Evolutionary conservation across 1,140 invertebrate species (phyloP).

Genomic region (Metopolophium dirhodum): DNA sequence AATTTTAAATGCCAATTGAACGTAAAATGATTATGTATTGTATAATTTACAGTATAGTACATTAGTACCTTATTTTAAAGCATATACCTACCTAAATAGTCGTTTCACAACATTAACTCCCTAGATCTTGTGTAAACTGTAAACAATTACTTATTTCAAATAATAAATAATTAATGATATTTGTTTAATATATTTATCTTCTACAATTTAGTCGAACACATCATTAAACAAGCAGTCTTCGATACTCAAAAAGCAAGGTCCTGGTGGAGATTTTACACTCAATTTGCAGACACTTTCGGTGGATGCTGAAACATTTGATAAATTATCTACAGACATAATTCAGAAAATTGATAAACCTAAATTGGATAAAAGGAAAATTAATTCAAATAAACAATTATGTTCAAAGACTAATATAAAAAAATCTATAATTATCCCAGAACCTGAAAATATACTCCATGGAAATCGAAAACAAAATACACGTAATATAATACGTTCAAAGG

Average conservation of each 20-base stretch:
- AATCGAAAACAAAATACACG: neutral
- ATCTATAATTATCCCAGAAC: neutral
- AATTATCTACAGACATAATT: neutral
- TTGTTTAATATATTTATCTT: neutral
- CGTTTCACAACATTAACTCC: too few relatives aligned
- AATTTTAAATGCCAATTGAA: neutral
- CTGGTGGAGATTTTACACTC: neutral
- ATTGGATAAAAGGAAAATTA: neutral
- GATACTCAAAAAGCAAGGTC: neutral
- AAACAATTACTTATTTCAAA: neutral
- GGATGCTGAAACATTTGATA: neutral
- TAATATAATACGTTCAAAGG: neutral
- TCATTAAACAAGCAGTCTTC: neutral
- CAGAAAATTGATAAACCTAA: neutral
- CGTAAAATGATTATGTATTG: neutral
- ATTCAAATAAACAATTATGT: neutral
- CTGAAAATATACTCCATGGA: neutral
- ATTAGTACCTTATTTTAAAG: too few relatives aligned
- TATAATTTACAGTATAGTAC: too few relatives aligned
- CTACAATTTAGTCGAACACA: neutral
- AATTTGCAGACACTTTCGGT: neutral
- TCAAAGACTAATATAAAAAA: too few relatives aligned
- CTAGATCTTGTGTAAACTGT: neutral
- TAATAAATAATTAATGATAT: neutral
- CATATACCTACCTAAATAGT: neutral